Base-by-base conservation (phyloP, 2,888 invertebrate species). In the Dendrolimus houi region DNA sequence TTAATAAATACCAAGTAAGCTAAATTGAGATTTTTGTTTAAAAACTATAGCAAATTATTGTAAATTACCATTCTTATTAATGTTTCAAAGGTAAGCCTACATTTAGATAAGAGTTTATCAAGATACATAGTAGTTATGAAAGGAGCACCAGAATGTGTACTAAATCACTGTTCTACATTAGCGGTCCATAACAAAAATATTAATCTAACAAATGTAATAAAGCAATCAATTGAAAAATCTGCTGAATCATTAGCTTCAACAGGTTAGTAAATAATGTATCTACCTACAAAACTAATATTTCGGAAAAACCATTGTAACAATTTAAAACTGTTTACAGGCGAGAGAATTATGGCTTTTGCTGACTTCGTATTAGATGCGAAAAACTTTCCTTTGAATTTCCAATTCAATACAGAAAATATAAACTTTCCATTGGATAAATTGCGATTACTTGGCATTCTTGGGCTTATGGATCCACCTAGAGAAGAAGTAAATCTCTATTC, bases 401-500 rank as follows among this genome's bases (percentile, higher is more conserved):
- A 94, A 75, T 99, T 98, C 91, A 96, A 98, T 85, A 88, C 92
- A 57, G 97, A 98, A 68, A 94, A 96, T 63, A 91, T 94, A 55
- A 98, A 98, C 85, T 98, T 98, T 92, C 97, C 97, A 13, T 86
- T 96, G 58, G 94, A 95, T 53, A 94, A 95, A 66, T 93, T 98
- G 60, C 93, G 98, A 61, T 97, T 99, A 79, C 95, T 98, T 60
- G 99, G 98, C 57, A 92, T 98, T 3, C 96, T 99, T 95, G 98
- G 98, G 57, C 96, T 99, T 94, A 98, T 98, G 91, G 99, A 99
- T 92, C 99, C 99, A 58, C 99, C 99, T 8, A 75, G 89, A 63
- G 72, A 70, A 62, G 83, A 87, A 82, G 89, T 87, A 66, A 60
- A 59, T 61, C 52, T 13, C 52, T 54, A 53, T 47, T 47, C 2